Evolutionary conservation across 1,140 invertebrate genomes (phyloP), one percentile per base, ranked within the genome.

Genomic region (Plectrocnemia conspersa): DNA sequence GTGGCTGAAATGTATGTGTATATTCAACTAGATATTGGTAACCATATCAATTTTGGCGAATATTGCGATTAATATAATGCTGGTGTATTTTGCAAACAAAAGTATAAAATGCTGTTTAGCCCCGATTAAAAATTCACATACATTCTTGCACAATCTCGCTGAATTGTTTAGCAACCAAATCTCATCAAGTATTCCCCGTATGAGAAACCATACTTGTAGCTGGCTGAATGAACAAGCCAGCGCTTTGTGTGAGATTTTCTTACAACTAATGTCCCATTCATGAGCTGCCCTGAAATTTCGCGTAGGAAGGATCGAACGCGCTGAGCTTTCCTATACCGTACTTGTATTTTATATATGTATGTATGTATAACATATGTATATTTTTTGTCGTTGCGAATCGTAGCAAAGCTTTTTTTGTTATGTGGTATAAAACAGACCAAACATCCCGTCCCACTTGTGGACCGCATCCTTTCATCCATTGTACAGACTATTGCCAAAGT

Each of bases 401-500:
- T 7, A 29, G 18, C 11, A 38, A 38, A 38, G 7, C 18, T 38
- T 15, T 38, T 5, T 10, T 38, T 38, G 35, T 50, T n/a, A n/a
- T n/a, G n/a, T n/a, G n/a, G 23, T 7, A 50, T 18, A 50, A 50
- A 36, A 38, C 32, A 50, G 36, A 50, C 49, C 22, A 52, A 52
- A 32, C 32, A 24, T 21, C 23, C 49, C 19, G 22, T 38, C 23
- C 35, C 35, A 23, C 49, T 38, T 22, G 46, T 32, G 18, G 19
- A 5, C 24, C 36, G 50, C 2, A 36, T 45, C 29, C 42, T 58
- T 47, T 42, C 35, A 48, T 50, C 19, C 29, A 54, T 50, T 45
- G 56, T 23, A 29, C 44, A 44, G 50, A 54, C 52, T 54, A 54
- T 54, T 35, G 45, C 27, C 46, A 25, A 32, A 19, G 54, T 38